Conservation (phyloP, 2,113 vertebrate genomes). For the Scatophagus argus region DNA sequence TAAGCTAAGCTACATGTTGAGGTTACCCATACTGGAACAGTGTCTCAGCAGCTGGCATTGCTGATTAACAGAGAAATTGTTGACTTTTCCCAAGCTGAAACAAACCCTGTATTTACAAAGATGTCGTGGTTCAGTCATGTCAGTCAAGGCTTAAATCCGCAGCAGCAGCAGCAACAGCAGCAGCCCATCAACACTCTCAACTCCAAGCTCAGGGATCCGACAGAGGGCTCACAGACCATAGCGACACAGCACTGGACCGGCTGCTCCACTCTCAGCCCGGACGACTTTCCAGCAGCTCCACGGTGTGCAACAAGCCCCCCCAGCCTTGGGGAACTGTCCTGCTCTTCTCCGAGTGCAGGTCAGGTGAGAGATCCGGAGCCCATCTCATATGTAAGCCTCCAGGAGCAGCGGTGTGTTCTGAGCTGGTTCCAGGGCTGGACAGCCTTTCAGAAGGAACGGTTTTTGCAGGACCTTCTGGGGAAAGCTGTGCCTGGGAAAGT, state of each 20-base stretch:
- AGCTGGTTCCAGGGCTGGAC: slow-evolving; percentile 91
- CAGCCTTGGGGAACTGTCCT: slow-evolving; percentile 75
- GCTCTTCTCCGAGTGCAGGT: slow-evolving; percentile 52
- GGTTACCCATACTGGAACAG: neutral
- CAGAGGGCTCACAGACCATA: neutral
- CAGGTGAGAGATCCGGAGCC: slow-evolving; percentile 56
- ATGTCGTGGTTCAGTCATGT: slow-evolving; percentile 82
- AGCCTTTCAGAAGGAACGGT: slow-evolving; percentile 83
- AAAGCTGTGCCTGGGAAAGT: slow-evolving; percentile 92
- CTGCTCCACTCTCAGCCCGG: slow-evolving; percentile 29
- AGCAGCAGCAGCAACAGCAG: slow-evolving; percentile 33
- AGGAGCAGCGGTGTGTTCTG: slow-evolving; percentile 90
- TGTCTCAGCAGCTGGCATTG: neutral
- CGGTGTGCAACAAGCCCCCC: slow-evolving; percentile 55
- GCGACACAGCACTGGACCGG: slow-evolving; percentile 44
- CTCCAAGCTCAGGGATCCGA: slow-evolving; percentile 22
- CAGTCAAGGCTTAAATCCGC: slow-evolving; percentile 47
- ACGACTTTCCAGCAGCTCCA: slow-evolving; percentile 68
- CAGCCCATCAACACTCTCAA: slow-evolving; percentile 37
- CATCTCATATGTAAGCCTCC: slow-evolving; percentile 88
- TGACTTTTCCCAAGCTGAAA: neutral
- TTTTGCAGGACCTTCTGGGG: slow-evolving; percentile 88
- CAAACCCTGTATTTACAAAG: slow-evolving; percentile 27
- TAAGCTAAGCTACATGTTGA: slow-evolving; percentile 46
- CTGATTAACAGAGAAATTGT: neutral